Base-by-base conservation (phyloP, 2,797 vertebrate genomes). In the Ceyx erithaca region DNA sequence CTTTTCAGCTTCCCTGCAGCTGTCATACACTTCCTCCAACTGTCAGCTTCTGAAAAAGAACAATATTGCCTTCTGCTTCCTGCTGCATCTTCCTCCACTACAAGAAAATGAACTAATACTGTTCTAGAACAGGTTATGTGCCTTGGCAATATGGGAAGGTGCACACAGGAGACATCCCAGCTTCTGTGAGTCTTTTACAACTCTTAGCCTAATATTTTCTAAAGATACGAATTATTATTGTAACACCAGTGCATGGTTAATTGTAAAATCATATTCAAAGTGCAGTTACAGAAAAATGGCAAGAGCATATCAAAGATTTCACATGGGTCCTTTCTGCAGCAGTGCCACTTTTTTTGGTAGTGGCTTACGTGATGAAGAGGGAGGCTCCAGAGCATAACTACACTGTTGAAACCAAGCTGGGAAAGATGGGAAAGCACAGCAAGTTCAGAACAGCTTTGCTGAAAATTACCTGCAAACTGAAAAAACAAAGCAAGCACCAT, bases 321-420 rank as follows among this genome's bases (percentile, higher is more conserved):
- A 25, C 4, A 2, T 3, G 20, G 28, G 30, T 33, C 35, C 43
- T 63, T 33, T 35, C 59, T 51, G 54, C 67, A 75, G 55, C 70
- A 62, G 16, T 12, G 61, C 23, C 3, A 2, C 22, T 22, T 28
- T 41, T 63, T 82, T 63, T 18, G 28, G 5, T 46, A 52, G 31
- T 6, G 15, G 46, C 31, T 11, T 23, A 4, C 19, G 6, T 14
- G 46, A 63, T 3, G 30, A 68, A 76, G 30, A 82, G 23, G 19
- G 41, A 76, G 5, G 16, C 46, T 59, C 45, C 4, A 4, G 41
- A 48, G 41, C 0, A 0, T 23, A 67, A 81, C 25, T 64, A 10
- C 28, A 15, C 26, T 37, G 22, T 8, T 48, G 63, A 45, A 85
- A 72, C 12, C 17, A 28, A 30, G 49, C 5, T 20, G 30, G 58